These are phyloP conservation scores for Wiebesia pumilae DNA, from an alignment of 1,140 invertebrate species.

Conservation along the genomic window DNA sequence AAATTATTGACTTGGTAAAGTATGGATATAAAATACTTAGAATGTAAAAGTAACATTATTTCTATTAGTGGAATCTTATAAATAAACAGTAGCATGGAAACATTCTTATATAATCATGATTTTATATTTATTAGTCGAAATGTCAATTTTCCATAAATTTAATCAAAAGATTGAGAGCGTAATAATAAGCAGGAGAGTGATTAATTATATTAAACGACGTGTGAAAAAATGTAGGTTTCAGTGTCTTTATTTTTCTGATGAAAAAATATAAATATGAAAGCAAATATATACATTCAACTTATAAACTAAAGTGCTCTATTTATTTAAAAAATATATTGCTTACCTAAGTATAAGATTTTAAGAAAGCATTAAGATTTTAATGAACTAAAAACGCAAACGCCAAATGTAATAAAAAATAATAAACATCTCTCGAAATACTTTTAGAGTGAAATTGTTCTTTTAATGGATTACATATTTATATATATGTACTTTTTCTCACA, in stretches of 20 bases:
- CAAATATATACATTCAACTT: not conserved
- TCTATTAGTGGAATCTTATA: no score
- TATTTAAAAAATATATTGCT: slow-evolving; percentile 17
- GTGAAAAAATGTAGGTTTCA: not conserved
- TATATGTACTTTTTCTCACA: no score
- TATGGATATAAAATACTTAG: no score
- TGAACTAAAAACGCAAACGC: slow-evolving; percentile 20
- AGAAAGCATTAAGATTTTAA: slow-evolving; percentile 1
- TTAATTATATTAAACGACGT: not conserved
- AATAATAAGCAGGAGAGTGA: slow-evolving; percentile 26
- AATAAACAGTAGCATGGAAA: no score
- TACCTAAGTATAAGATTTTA: slow-evolving; percentile 22
- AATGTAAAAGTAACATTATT: no score
- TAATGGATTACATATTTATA: no score
- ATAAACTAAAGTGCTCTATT: slow-evolving; percentile 16
- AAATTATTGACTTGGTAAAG: no score
- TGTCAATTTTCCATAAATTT: not conserved
- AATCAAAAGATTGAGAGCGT: not conserved
- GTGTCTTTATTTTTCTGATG: slow-evolving; percentile 11
- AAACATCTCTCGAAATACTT: not conserved
- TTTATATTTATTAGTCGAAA: not conserved
- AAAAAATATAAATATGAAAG: slow-evolving; percentile 10
- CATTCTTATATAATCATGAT: no score
- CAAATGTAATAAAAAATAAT: slow-evolving; percentile 1
- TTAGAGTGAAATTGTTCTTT: not conserved